Evolutionary conservation across 1,140 invertebrate species (phyloP), one percentile per base, ranked within the genome.

Genomic region (Brachionus asplanchnoidis): DNA sequence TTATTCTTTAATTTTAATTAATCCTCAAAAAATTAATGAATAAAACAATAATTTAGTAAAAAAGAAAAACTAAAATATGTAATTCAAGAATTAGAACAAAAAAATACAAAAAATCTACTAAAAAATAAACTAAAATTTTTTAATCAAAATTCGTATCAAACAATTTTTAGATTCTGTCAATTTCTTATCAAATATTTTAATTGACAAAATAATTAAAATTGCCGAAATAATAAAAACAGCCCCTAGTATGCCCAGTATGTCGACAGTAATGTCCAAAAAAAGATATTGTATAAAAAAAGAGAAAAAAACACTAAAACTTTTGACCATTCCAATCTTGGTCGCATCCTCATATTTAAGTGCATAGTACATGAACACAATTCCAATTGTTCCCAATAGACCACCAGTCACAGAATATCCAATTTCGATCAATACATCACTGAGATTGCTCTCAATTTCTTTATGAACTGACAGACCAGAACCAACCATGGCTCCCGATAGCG

Each of bases 321-420:
- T 82, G n/a, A 82, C 53, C 79, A 82, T 82, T 9, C 79, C 79
- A 44, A 82, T 82, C 44, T 82, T 82, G 20, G 79, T 82, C 20
- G 79, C 79, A 44, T 82, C 79, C 36, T 82, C 79, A 68, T 82
- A 60, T 40, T 82, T 36, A 11, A 82, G 36, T 26, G 79, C 79
- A 32, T 20, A 40, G 26, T 82, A 60, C 36, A 82, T 23, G n/a
- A 82, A 82, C 2, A 82, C 60, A 20, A 82, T 17, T 20, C 79
- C 79, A 23, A 82, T 40, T 20, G 79, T 82, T n/a, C 79, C 79
- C 32, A 82, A 42, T 11, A 82, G 53, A 60, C 32, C 79, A 17
- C 28, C 79, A 3, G 11, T n/a, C 17, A 82, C 3, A 40, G 79
- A 82, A 44, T 60, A 60, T 7, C 14, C 32, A 36, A 82, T 65